A percentile compares a stretch with the other conserved stretches of the same genome.
Evolutionary conservation across 2,888 invertebrate genomes (phyloP).

Genomic region (Morpho deidamia): DNA sequence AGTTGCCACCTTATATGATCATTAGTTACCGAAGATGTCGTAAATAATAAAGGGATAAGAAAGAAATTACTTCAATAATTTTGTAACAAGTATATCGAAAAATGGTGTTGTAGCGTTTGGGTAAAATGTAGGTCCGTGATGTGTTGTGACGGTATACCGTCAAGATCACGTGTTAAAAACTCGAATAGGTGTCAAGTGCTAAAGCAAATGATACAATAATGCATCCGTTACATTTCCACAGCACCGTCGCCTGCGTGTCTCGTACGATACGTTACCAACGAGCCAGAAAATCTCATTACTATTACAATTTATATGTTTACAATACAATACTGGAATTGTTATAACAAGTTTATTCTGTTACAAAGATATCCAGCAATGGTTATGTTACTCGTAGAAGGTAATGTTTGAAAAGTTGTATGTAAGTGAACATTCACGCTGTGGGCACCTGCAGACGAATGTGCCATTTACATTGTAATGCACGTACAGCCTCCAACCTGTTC

Average conservation of each 20-base stretch:
- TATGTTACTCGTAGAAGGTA: constrained; percentile 37
- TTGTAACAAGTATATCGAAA: no score
- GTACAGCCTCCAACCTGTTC: constrained; percentile 65
- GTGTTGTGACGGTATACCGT: constrained; percentile 1
- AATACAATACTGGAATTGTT: constrained; percentile 24
- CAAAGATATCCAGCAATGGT: constrained; percentile 41
- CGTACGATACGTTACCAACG: constrained; percentile 31
- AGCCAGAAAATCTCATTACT: constrained; percentile 12
- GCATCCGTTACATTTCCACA: constrained; percentile 22
- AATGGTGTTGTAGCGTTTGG: no score
- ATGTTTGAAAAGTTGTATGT: constrained; percentile 36
- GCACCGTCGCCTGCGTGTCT: constrained; percentile 64
- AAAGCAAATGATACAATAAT: constrained; percentile 16
- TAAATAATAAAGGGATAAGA: no score
- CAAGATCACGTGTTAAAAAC: constrained; percentile 10
- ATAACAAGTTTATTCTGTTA: constrained; percentile 19
- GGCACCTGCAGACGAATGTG: constrained; percentile 70
- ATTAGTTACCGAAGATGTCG: no score
- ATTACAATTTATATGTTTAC: constrained; percentile 12
- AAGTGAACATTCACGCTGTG: constrained; percentile 53
- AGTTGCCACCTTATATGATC: background rate
- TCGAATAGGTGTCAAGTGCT: constrained; percentile 16
- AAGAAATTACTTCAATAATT: no score
- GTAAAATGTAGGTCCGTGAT: background rate
- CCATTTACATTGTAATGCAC: constrained; percentile 74